phyloP scores from a whole-genome alignment of 30 jellyfish, hydroid and myxozoan species.

The Cassiopea andromeda region DNA sequence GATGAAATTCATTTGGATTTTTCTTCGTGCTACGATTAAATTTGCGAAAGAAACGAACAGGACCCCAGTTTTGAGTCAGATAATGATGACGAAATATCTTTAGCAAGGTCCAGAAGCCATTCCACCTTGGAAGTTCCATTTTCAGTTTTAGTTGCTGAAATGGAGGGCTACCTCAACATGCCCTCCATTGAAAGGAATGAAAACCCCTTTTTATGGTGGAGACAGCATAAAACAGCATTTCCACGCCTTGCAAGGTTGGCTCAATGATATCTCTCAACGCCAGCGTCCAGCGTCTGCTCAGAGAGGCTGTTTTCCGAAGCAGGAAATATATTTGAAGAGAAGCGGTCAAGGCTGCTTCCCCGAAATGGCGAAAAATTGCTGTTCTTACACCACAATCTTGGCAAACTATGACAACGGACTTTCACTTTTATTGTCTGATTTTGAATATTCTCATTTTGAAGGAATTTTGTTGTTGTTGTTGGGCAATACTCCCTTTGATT shows the following conservation, averaged over 20 bases:
- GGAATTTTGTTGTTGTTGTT: too few species aligned
- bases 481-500: too few species aligned
- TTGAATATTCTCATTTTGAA: too few species aligned
- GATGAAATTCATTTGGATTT: neutral
- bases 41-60: neutral
- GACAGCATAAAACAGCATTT: constrained; percentile 54
- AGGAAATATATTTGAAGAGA: constrained; percentile 69
- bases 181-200: constrained; percentile 42
- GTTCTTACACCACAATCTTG: constrained; percentile 62
- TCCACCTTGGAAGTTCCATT: constrained; percentile 40
- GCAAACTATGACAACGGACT: neutral
- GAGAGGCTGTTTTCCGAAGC: constrained; percentile 72
- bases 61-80: constrained; percentile 17
- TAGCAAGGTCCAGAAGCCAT: too few species aligned
- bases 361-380: constrained; percentile 58
- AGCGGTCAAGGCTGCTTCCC: constrained; percentile 60
- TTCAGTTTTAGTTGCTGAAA: constrained; percentile 61
- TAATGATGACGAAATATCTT: constrained; percentile 25
- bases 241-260: constrained; percentile 61
- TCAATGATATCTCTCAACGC: constrained; percentile 35
- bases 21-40: neutral
- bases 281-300: constrained; percentile 63
- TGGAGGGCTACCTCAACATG: constrained; percentile 33
- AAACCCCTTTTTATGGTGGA: constrained; percentile 59
- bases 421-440: too few species aligned